These are phyloP conservation scores for Tympanoctomys barrerae DNA, from an alignment of 2,797 vertebrate species.

Conservation along the genomic window DNA sequence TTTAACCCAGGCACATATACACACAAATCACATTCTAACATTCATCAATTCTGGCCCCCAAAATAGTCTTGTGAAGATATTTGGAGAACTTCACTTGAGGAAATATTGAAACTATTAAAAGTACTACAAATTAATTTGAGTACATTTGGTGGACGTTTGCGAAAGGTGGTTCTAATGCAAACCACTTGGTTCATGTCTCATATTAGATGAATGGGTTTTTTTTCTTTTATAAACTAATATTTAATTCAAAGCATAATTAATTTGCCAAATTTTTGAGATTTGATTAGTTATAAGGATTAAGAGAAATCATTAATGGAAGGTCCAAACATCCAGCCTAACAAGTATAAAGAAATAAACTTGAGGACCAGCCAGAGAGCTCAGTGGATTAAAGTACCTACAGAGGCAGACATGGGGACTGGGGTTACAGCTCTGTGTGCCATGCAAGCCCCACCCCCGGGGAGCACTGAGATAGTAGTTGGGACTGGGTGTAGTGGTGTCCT, in stretches of 20 bases:
- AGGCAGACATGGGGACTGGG: too few relatives aligned
- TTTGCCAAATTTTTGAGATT: background rate
- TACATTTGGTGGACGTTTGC: background rate
- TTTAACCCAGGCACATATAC: background rate
- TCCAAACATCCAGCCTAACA: background rate
- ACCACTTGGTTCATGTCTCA: background rate
- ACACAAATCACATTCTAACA: background rate
- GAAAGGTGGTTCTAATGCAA: background rate
- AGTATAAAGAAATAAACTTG: background rate
- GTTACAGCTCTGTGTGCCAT: too few relatives aligned
- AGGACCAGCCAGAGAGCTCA: too few relatives aligned
- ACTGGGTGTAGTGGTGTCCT: too few relatives aligned
- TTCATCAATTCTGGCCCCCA: background rate
- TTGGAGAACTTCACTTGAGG: background rate
- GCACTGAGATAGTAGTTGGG: too few relatives aligned
- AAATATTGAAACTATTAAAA: background rate
- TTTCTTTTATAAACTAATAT: background rate
- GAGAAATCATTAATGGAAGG: background rate
- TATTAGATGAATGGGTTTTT: background rate
- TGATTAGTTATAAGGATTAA: background rate
- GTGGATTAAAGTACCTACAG: too few relatives aligned
- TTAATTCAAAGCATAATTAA: background rate
- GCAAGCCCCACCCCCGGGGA: too few relatives aligned
- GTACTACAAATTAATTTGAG: background rate
- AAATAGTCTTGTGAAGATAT: background rate